These are phyloP conservation scores for Entomobrya multifasciata DNA, from an alignment of 2,888 invertebrate species.

Conservation along the genomic window DNA sequence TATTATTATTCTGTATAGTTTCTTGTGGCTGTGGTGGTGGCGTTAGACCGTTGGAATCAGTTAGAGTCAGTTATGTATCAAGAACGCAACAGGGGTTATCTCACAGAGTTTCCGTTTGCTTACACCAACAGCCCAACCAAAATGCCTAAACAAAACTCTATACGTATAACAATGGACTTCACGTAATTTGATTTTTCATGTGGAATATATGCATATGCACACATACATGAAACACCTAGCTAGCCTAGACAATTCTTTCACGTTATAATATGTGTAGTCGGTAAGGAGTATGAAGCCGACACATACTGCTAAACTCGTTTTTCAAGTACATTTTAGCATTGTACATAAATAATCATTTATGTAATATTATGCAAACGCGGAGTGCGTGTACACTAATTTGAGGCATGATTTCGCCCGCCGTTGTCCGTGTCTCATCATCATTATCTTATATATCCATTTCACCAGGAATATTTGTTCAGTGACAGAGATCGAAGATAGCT, in stretches of 20 bases:
- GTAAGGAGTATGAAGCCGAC: too few relatives aligned
- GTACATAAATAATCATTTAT: slow-evolving; percentile 3
- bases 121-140: slow-evolving; percentile 8
- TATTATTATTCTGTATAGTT: not conserved
- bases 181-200: too few relatives aligned
- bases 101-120: slow-evolving; percentile 61
- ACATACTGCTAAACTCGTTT: slow-evolving; percentile 44
- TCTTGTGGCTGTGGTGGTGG: slow-evolving; percentile 10
- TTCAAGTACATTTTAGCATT: not conserved
- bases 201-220: too few relatives aligned
- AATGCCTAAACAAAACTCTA: not conserved
- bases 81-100: slow-evolving; percentile 59
- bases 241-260: too few relatives aligned
- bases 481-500: not conserved
- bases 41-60: slow-evolving; percentile 60
- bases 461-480: slow-evolving; percentile 18
- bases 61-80: slow-evolving; percentile 64
- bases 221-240: too few relatives aligned
- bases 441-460: slow-evolving; percentile 40
- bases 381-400: slow-evolving; percentile 14
- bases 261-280: too few relatives aligned
- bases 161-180: too few relatives aligned
- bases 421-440: slow-evolving; percentile 21
- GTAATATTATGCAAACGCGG: not conserved
- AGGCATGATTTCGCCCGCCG: slow-evolving; percentile 40